A percentile compares a stretch with the other conserved stretches of the same genome.
Conservation (phyloP, 2,888 invertebrate species). For the Antitype chi region DNA sequence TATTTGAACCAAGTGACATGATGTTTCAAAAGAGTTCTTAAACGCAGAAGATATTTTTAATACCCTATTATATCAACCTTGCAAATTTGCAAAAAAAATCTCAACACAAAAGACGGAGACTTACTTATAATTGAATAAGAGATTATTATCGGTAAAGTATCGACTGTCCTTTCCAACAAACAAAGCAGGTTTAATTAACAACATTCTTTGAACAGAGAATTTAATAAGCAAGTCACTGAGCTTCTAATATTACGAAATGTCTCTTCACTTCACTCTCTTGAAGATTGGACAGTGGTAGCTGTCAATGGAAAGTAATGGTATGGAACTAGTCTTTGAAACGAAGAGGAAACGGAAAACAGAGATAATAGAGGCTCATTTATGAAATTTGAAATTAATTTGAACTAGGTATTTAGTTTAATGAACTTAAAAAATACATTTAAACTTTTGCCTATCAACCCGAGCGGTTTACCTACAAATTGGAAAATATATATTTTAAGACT, state of each 20-base stretch:
- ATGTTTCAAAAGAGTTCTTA: background rate
- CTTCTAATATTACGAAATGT: slow-evolving; percentile 17
- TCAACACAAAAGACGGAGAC: slow-evolving; percentile 21
- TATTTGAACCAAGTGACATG: too few species aligned
- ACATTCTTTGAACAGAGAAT: slow-evolving; percentile 26
- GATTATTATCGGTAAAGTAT: slow-evolving; percentile 32
- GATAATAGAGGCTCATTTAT: background rate
- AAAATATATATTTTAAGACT: background rate
- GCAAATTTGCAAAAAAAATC: slow-evolving; percentile 4
- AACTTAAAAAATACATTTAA: background rate
- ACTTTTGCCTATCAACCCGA: background rate
- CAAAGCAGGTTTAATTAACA: slow-evolving; percentile 29
- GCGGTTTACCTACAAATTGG: background rate
- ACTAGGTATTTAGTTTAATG: background rate
- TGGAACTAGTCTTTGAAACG: background rate
- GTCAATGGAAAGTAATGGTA: slow-evolving; percentile 5
- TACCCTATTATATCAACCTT: background rate
- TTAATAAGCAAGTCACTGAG: slow-evolving; percentile 13
- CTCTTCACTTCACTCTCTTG: slow-evolving; percentile 4
- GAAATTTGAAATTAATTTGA: background rate
- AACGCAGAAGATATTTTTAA: background rate
- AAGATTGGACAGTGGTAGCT: slow-evolving; percentile 2
- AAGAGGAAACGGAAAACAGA: slow-evolving; percentile 3
- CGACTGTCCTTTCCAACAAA: slow-evolving; percentile 21
- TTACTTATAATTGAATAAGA: slow-evolving; percentile 14